Conservation (phyloP, 2,888 invertebrate species). For the Drosophila suboccidentalis region DNA sequence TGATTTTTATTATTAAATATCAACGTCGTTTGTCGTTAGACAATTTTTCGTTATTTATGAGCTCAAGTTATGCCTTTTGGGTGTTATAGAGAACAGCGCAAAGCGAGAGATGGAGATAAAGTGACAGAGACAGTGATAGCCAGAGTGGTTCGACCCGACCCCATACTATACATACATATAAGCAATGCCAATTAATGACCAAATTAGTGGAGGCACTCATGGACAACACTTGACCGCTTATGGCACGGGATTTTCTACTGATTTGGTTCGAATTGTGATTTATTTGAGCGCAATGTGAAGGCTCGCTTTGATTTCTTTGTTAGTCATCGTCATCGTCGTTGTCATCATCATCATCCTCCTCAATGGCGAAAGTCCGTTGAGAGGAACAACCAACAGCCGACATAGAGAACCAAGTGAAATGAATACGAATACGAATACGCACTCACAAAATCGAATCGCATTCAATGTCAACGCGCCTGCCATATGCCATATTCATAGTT, state of each 20-base stretch:
- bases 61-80: constrained; percentile 80
- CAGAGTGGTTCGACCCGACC: constrained; percentile 26
- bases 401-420: constrained; percentile 71
- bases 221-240: constrained; percentile 80
- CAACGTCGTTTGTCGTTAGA: constrained; percentile 71
- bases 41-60: constrained; percentile 80
- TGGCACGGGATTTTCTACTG: constrained; percentile 80
- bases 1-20: constrained; percentile 73
- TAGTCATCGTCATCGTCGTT: constrained; percentile 43
- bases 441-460: constrained; percentile 60
- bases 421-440: constrained; percentile 19
- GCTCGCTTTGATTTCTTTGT: constrained; percentile 79
- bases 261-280: constrained; percentile 80
- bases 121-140: constrained; percentile 21
- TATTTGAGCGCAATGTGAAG: constrained; percentile 74
- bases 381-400: constrained; percentile 6
- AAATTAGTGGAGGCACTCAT: constrained; percentile 80
- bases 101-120: constrained; percentile 39
- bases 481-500: constrained; percentile 59
- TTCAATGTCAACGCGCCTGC: constrained; percentile 56
- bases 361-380: constrained; percentile 64
- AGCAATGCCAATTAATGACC: constrained; percentile 80
- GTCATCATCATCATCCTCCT: constrained; percentile 19
- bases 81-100: constrained; percentile 69
- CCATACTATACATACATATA: constrained; percentile 51